phyloP scores from a whole-genome alignment of 2,797 vertebrate species.

The Pyrocephalus nanus region DNA sequence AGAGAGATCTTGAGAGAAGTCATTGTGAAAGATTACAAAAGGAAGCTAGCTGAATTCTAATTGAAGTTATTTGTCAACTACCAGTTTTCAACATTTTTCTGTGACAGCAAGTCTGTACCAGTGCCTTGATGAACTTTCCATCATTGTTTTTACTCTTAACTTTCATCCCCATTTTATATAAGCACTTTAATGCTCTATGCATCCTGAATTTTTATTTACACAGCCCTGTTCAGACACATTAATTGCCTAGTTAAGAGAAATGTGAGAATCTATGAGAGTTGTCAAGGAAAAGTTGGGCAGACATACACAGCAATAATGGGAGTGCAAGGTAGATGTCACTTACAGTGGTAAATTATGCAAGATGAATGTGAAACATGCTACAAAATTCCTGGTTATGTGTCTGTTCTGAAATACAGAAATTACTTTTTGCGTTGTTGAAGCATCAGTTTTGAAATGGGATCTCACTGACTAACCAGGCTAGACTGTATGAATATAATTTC shows the following conservation, averaged over 20 bases:
- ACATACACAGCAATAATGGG: not conserved
- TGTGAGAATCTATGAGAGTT: not conserved
- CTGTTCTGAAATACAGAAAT: not conserved
- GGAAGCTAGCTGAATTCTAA: not conserved
- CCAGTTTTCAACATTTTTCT: not conserved
- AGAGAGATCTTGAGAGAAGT: not conserved
- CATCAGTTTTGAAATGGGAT: not conserved
- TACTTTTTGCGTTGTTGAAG: not conserved
- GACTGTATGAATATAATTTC: not conserved
- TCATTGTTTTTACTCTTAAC: not conserved
- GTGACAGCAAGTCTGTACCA: not conserved
- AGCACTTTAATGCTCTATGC: not conserved
- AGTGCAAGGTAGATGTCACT: not conserved
- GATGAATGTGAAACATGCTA: not conserved
- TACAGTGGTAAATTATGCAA: not conserved
- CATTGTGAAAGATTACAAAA: not conserved
- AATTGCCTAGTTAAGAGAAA: not conserved
- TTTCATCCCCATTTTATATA: not conserved
- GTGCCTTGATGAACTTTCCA: not conserved
- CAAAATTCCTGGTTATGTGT: not conserved
- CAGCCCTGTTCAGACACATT: not conserved
- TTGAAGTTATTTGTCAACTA: not conserved
- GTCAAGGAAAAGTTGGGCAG: not conserved
- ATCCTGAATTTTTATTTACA: not conserved
- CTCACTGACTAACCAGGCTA: not conserved